These are phyloP conservation scores for Cinclus cinclus DNA, from an alignment of 2,113 vertebrate species.

Conservation along the genomic window DNA sequence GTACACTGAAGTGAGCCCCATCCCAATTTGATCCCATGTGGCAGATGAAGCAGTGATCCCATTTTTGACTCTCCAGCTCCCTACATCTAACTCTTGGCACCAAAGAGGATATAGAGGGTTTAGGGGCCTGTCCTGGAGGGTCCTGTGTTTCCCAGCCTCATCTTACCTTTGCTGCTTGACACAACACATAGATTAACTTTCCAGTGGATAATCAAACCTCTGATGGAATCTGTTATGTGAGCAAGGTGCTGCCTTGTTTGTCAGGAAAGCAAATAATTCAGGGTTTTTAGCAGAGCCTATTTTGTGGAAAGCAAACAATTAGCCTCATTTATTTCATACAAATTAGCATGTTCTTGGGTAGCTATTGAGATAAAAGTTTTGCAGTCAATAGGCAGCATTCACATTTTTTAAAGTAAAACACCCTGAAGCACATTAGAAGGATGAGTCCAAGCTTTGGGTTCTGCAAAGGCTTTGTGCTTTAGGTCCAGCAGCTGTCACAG, in stretches of 20 bases:
- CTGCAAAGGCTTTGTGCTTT: not conserved
- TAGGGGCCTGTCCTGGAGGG: not conserved
- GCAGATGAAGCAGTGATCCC: not conserved
- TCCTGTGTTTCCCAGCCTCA: not conserved
- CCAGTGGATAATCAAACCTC: not conserved
- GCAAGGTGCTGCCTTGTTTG: not conserved
- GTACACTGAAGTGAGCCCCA: not conserved
- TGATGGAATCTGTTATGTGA: not conserved
- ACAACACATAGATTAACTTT: not conserved
- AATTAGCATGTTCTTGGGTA: not conserved
- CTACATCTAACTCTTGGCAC: fast-evolving
- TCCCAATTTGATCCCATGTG: not conserved
- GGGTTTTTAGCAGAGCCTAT: not conserved
- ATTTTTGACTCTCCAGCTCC: not conserved
- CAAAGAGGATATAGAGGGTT: not conserved
- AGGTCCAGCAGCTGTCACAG: not conserved
- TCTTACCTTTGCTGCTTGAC: not conserved
- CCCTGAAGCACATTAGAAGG: not conserved
- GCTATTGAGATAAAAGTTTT: not conserved
- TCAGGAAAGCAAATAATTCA: constrained; percentile 11
- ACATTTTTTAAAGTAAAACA: not conserved
- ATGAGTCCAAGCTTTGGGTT: not conserved
- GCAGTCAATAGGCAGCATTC: not conserved
- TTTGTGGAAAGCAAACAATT: constrained; percentile 22
- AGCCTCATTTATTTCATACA: not conserved